Evolutionary conservation across 2,888 invertebrate species (phyloP), one percentile per base, ranked within the genome.

Genomic region (Branchellion lobata): DNA sequence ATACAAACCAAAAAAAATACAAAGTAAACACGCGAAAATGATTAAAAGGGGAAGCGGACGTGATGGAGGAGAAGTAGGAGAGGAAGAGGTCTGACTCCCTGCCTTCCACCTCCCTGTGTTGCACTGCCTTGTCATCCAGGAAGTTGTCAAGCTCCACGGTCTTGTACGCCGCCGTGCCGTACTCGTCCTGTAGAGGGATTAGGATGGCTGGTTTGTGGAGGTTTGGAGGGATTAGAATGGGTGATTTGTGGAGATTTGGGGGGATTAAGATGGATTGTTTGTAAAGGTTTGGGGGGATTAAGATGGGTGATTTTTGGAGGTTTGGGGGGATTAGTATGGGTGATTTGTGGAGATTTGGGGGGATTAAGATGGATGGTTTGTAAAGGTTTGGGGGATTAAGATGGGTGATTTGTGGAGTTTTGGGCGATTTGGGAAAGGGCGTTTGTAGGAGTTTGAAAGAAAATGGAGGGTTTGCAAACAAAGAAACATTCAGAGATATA

Each of bases 91-190:
- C 84, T 5, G 86, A 86, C 81, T 87, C 87, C 76, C 85, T 84
- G 2, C 84, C 85, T 80, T 86, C 85, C 27, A 86, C 86, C 79
- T 87, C 87, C 34, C 87, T 78, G 82, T 87, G 87, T 78, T 87
- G 87, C 11, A 87, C 83, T 1, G 87, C 85, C 21, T 80, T 82
- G 81, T 87, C 87, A 79, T 87, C 85, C 3, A 87, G 83, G 77
- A 83, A 85, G 2, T 85, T 86, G 82, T 87, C 87, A 71, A 87
- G 83, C 79, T 87, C 87, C 1, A 87, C 87, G 0, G 87, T 87
- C 82, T 87, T 87, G 84, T 87, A 87, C 21, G 87, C 87, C 0
- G 87, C 87, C 0, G 86, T 86, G 3, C 86, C 87, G 79, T 87
- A 87, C 82, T 87, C 87, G 81, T 87, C 87, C 81, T 81, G n/a